A percentile compares a stretch with the other conserved stretches of the same genome.
phyloP scores from a whole-genome alignment of 1,140 invertebrate genomes.

The Drosophila oshimai region DNA sequence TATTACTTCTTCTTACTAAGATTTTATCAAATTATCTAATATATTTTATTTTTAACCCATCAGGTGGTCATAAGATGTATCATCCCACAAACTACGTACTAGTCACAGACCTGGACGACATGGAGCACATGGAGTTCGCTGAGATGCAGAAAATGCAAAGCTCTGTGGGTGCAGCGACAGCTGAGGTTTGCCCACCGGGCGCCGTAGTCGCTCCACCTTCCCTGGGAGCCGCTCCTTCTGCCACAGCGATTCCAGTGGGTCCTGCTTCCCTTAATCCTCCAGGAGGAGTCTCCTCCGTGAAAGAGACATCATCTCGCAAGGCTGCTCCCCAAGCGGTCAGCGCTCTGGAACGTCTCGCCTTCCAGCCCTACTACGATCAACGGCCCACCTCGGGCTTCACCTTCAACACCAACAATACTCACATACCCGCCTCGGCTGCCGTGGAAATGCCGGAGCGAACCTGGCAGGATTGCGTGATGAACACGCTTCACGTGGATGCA shows the following conservation, averaged over 20 bases:
- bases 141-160: conserved; percentile 56
- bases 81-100: conserved; percentile 97
- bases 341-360: conserved; percentile 66
- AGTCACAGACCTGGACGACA: conserved; percentile 93
- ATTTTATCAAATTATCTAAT: not conserved
- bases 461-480: conserved; percentile 89
- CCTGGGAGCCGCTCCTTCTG: conserved; percentile 7
- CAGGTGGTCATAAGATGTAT: conserved; percentile 94
- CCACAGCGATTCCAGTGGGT: conserved; percentile 38
- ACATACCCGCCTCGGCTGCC: conserved; percentile 83
- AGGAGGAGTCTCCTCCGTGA: conserved; percentile 2
- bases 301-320: conserved; percentile 43
- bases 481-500: conserved; percentile 66
- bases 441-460: conserved; percentile 88
- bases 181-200: conserved; percentile 55
- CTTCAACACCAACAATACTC: conserved; percentile 80
- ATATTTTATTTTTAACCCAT: not conserved
- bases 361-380: conserved; percentile 78
- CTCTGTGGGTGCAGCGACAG: conserved; percentile 21
- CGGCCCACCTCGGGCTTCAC: conserved; percentile 80
- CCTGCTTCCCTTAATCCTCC: not conserved
- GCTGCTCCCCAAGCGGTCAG: conserved; percentile 55
- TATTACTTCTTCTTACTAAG: too few relatives aligned
- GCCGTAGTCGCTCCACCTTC: not conserved
- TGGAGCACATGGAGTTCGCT: conserved; percentile 77